phyloP scores from a whole-genome alignment of 2,797 vertebrate genomes.

The Sarcophilus harrisii region DNA sequence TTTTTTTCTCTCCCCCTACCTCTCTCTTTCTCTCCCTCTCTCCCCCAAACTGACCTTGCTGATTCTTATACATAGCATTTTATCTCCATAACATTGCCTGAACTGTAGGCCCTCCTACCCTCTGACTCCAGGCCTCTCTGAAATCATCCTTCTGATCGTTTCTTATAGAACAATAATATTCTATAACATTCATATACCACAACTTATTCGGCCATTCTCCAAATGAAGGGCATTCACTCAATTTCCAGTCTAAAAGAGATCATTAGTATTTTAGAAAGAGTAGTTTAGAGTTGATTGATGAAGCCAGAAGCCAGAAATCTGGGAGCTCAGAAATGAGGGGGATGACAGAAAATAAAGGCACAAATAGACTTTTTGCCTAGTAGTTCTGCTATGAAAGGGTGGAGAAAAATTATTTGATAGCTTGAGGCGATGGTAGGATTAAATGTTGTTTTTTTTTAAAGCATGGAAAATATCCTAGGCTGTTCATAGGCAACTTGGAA shows the following conservation, averaged over 20 bases:
- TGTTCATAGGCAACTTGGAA: neutral
- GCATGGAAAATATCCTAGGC: neutral
- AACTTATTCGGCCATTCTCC: no score
- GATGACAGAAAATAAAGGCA: neutral
- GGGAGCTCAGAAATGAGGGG: neutral
- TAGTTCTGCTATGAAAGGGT: neutral
- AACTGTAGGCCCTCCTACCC: no score
- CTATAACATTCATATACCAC: no score
- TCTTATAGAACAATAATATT: no score
- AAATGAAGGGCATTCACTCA: no score
- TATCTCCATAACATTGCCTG: no score
- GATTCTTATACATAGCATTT: no score
- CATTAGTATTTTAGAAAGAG: neutral
- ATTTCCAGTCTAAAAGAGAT: neutral
- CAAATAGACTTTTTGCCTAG: neutral
- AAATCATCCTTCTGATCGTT: no score
- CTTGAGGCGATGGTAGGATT: neutral
- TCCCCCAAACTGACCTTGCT: no score
- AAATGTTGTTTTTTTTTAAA: neutral
- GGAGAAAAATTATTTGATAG: neutral
- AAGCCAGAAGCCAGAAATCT: neutral
- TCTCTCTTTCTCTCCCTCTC: no score
- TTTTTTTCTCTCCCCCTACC: no score
- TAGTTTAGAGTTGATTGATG: neutral
- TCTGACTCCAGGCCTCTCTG: no score